Percentiles rank a stretch among this genome's conserved stretches.
These are phyloP conservation scores for Acrocephalus kingi DNA, from an alignment of 2,113 vertebrate species.

Conservation along the genomic window DNA sequence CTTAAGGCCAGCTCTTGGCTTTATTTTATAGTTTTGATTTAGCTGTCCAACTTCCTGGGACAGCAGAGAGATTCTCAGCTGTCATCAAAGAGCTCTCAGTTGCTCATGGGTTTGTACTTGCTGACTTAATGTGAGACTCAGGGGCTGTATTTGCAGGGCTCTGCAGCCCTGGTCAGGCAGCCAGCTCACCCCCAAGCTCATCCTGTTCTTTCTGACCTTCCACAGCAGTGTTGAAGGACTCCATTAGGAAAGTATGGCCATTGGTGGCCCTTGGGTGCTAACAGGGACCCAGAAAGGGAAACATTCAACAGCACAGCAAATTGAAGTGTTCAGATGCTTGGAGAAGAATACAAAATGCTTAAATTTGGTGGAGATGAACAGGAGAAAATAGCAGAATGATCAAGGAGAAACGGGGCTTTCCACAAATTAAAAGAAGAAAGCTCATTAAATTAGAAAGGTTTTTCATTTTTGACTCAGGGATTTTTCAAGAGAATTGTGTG, in stretches of 20 bases:
- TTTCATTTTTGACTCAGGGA: not conserved
- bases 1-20: not conserved
- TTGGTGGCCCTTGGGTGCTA: rapidly evolving
- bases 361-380: not conserved
- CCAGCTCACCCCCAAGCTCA: not conserved
- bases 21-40: not conserved
- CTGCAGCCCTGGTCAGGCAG: not conserved
- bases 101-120: not conserved
- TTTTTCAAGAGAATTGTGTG: not conserved
- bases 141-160: not conserved
- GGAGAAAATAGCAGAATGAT: not conserved
- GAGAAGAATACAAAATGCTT: not conserved
- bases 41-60: not conserved
- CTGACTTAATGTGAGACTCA: not conserved
- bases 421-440: not conserved
- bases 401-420: not conserved
- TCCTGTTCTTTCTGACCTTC: not conserved
- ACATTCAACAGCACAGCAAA: not conserved
- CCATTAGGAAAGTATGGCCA: not conserved
- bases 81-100: not conserved
- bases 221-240: not conserved
- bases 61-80: not conserved
- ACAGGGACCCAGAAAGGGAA: not conserved
- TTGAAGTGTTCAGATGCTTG: not conserved
- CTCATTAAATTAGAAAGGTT: not conserved